Evolutionary conservation across 2,797 vertebrate genomes (phyloP).

Genomic region (Uromys caudimaculatus): DNA sequence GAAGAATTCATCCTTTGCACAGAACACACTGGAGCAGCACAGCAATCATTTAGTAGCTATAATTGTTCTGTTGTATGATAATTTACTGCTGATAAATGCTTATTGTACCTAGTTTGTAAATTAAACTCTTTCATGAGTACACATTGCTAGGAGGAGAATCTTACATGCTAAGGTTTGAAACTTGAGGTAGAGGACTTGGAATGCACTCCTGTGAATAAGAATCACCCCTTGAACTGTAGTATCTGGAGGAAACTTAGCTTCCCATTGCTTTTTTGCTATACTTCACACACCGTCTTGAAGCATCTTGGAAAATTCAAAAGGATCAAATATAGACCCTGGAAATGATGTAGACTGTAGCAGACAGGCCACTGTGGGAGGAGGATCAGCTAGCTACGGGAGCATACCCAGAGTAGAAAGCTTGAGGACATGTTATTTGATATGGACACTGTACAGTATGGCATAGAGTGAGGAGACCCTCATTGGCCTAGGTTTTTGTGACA

Average conservation of each 20-base stretch:
- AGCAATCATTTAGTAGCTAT: neutral
- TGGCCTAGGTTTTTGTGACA: rapidly evolving
- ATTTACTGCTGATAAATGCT: neutral
- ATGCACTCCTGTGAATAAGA: neutral
- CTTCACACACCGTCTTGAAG: neutral
- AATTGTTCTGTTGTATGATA: neutral
- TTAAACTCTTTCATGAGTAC: neutral
- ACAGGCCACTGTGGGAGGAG: neutral
- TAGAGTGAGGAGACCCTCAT: neutral
- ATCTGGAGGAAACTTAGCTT: too few relatives aligned
- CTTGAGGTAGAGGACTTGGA: neutral
- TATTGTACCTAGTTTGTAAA: neutral
- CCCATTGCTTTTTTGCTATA: neutral
- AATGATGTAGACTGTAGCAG: neutral
- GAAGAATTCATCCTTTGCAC: neutral
- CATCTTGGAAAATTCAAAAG: neutral
- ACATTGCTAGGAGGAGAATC: neutral
- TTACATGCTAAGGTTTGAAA: neutral
- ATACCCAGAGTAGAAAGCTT: neutral
- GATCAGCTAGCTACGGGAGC: neutral
- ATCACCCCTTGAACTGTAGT: too few relatives aligned
- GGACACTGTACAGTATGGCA: neutral
- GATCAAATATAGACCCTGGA: neutral
- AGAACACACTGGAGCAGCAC: rapidly evolving
- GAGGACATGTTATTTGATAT: neutral